Evolutionary conservation across 2,113 vertebrate genomes (phyloP), one percentile per base, ranked within the genome.

Genomic region (Oryzias woworae): DNA sequence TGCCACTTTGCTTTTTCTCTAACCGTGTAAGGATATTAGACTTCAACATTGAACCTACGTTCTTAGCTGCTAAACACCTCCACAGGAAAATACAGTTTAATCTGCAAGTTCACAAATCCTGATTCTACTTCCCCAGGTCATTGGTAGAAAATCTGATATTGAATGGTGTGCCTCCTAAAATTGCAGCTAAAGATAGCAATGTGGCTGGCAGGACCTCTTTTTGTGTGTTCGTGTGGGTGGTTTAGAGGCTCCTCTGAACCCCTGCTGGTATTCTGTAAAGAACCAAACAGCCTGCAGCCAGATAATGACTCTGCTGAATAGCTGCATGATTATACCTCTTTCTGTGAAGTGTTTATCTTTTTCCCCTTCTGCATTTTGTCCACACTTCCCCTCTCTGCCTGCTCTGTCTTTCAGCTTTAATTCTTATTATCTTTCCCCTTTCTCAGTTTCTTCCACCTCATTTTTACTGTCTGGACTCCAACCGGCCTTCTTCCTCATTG

Each of bases 281-380:
- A 81, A 78, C 61, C 56, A 26, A 88, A 76, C 88, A 86, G 84
- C 85, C 88, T 82, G 77, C 86, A 85, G 88, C 77, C 85, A 54
- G 69, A 81, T 88, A 88, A 90, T 88, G 87, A 82, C 81, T 84
- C 77, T 54, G 48, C 74, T 88, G 83, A 90, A 90, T 88, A 71
- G 84, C 79, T 81, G 73, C 88, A 81, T 88, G 87, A 90, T 88
- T 90, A 86, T 77, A 87, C 85, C 86, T 81, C 87, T 85, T 85
- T 83, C 80, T 84, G 71, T 63, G 66, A 79, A 78, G 77, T 86
- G 82, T 83, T 80, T 78, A 75, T 69, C 80, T 79, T 68, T 62
- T 69, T 48, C 62, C 62, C 75, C 44, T 62, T 71, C 60, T 78
- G 59, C 78, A 71, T 84, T 81, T 75, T 75, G 70, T 75, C 71